Conservation (phyloP, 2,888 invertebrate genomes). For the Blastobasis lacticolella region DNA sequence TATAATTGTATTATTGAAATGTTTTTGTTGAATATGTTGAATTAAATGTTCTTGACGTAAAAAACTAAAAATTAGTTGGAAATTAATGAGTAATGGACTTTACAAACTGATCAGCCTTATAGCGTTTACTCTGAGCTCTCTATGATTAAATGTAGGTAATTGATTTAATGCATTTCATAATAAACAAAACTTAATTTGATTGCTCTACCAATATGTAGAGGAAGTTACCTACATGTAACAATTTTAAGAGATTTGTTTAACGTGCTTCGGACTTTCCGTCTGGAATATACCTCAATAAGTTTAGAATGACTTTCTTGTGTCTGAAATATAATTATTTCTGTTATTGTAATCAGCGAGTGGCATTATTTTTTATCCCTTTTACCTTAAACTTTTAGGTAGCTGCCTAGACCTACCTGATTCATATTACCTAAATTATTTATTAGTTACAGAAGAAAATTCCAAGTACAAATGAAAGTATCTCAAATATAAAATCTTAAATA, state of each 20-base stretch:
- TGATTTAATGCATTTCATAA: conserved; percentile 53
- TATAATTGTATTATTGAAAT: conserved; percentile 41
- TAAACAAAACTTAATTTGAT: conserved; percentile 31
- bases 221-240: conserved; percentile 37
- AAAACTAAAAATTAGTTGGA: conserved; percentile 16
- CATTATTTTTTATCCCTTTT: conserved; percentile 31
- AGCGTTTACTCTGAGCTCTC: conserved; percentile 44
- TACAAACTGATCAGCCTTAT: conserved; percentile 37
- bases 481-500: no score
- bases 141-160: conserved; percentile 33
- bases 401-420: no score
- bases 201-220: conserved; percentile 30
- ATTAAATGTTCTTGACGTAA: conserved; percentile 27
- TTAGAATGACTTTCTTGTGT: conserved; percentile 65
- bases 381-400: no score
- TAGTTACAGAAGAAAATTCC: conserved; percentile 10
- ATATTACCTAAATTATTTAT: conserved; percentile 11
- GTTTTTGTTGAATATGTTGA: conserved; percentile 43
- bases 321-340: conserved; percentile 57
- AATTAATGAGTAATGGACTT: conserved; percentile 27
- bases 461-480: no score
- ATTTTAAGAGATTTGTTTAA: conserved; percentile 41
- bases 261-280: conserved; percentile 59
- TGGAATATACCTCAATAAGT: conserved; percentile 70
- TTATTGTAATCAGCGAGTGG: conserved; percentile 43